Base-by-base conservation (phyloP, 2,113 vertebrate species). In the Solea solea region DNA sequence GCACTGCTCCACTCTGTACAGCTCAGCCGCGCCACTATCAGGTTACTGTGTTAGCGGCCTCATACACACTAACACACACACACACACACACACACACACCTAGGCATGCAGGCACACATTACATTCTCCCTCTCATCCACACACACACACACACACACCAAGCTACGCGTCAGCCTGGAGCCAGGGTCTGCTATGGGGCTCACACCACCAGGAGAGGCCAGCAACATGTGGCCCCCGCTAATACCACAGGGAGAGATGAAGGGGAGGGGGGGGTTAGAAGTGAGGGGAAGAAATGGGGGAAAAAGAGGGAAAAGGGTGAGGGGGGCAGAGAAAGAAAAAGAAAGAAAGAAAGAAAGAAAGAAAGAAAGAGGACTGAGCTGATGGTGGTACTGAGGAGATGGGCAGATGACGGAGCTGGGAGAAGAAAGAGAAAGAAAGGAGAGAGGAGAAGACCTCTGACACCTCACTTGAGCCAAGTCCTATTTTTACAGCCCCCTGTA, bases 131-230 rank as follows among this genome's bases (percentile, higher is more conserved):
- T 82, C 74, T 79, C 75, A 64, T 81, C 21, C 86, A 74, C 81
- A 76, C 64, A 27, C 51, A 52, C 11, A 64, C 49, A 72, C 77
- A 72, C 74, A 82, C 68, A 78, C 80, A 80, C 78, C 21, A 4
- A 89, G 80, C 86, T 83, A 66, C 94, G 95, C 95, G 97, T 95
- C 96, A 95, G 95, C 94, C 93, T 96, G 96, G 97, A 98, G 96
- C 96, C 96, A 93, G 92, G 86, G 94, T 94, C 95, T 92, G 95
- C 95, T 95, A 95, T 86, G 84, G 90, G 87, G 88, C 84, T 92
- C 87, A 87, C 91, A 89, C 89, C 91, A 77, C 94, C 95, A 95
- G 84, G 93, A 93, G 90, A 94, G 94, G 90, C 95, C 94, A 93
- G 95, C 95, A 96, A 95, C 95, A 95, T 95, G 95, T 95, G 96